Conservation (phyloP, 2,797 vertebrate species). For the Propithecus deckenii region DNA sequence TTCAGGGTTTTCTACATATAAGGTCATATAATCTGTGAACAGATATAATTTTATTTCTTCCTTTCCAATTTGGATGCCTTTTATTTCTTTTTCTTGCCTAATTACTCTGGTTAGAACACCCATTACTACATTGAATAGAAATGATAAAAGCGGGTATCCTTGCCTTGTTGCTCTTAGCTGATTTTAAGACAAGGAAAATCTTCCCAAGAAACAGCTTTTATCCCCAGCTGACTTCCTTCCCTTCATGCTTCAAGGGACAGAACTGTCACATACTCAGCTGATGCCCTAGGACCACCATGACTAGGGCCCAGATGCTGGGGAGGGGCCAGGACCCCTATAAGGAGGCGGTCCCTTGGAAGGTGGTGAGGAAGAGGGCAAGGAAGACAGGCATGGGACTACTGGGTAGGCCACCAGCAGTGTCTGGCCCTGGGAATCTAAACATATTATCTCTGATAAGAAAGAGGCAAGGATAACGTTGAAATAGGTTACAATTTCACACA, state of each 20-base stretch:
- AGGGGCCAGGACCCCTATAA: background rate
- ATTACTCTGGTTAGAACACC: background rate
- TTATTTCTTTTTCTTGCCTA: background rate
- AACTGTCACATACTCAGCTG: background rate
- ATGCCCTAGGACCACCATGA: background rate
- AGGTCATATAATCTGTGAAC: background rate
- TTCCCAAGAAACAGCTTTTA: background rate
- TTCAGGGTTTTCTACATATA: background rate
- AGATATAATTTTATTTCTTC: background rate
- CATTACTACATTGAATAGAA: background rate
- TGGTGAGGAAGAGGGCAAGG: background rate
- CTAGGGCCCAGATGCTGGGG: background rate
- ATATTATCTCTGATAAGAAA: background rate
- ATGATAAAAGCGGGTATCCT: background rate
- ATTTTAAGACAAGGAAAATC: background rate
- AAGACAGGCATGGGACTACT: background rate
- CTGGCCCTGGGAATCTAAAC: background rate
- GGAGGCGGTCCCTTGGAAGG: background rate
- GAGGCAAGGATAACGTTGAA: background rate
- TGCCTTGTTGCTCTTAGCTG: background rate
- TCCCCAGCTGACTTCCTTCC: background rate
- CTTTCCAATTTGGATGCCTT: background rate
- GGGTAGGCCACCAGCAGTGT: background rate
- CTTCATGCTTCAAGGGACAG: background rate
- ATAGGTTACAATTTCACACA: background rate